A percentile compares a stretch with the other conserved stretches of the same genome.
These are phyloP conservation scores for Phataginus tetradactyla DNA, from an alignment of 2,797 vertebrate genomes.

Conservation along the genomic window DNA sequence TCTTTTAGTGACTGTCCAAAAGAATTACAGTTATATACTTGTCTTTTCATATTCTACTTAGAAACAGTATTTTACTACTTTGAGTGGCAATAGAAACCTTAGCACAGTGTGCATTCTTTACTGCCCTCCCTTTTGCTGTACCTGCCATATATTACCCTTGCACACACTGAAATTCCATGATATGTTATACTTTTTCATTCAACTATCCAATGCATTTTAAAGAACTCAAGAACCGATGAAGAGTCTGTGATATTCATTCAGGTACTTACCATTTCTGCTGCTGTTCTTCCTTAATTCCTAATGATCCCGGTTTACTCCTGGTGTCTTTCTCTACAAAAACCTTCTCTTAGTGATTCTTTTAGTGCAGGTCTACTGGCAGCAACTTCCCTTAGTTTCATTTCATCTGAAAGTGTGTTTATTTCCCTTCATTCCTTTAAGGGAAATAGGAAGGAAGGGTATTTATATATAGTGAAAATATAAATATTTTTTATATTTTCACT, in stretches of 20 bases:
- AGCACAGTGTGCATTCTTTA: not conserved
- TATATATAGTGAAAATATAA: no score
- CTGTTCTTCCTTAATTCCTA: not conserved
- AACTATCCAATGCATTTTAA: not conserved
- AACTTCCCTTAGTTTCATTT: not conserved
- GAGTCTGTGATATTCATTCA: not conserved
- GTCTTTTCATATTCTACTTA: not conserved
- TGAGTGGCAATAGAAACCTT: not conserved
- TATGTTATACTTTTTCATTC: not conserved
- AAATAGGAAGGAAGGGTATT: no score
- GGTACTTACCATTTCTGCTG: not conserved
- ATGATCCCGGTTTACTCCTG: not conserved
- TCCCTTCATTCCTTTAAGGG: not conserved
- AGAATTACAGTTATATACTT: not conserved
- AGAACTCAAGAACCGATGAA: not conserved
- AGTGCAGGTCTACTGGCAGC: not conserved
- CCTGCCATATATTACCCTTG: not conserved
- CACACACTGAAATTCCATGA: not conserved
- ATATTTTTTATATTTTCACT: not conserved
- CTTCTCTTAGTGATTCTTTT: not conserved
- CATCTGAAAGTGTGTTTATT: not conserved
- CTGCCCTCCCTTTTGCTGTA: not conserved
- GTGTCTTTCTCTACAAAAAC: not conserved
- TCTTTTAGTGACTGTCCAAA: not conserved
- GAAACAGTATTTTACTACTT: not conserved